A percentile compares a stretch with the other conserved stretches of the same genome.
These are phyloP conservation scores for Choloepus didactylus DNA, from an alignment of 2,797 vertebrate genomes.

Conservation along the genomic window DNA sequence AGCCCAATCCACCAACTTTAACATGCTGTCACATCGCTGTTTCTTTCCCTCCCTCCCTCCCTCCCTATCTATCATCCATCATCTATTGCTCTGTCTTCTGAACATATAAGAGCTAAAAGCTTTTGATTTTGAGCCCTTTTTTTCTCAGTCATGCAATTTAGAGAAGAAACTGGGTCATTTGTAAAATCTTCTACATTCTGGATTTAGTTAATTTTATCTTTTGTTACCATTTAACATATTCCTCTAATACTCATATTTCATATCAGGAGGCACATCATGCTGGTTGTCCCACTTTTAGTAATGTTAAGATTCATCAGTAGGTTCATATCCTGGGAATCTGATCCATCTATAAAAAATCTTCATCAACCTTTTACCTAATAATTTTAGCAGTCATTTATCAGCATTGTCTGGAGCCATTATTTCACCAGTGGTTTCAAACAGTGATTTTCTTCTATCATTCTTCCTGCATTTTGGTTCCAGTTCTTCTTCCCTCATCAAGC, in stretches of 20 bases:
- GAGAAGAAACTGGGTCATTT: constrained; percentile 19
- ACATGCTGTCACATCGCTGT: too few relatives aligned
- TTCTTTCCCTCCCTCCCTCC: too few relatives aligned
- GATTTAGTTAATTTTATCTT: constrained; percentile 28
- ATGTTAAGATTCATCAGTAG: not conserved
- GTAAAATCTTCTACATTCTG: not conserved
- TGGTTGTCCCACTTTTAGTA: constrained; percentile 31
- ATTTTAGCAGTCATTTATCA: constrained; percentile 10
- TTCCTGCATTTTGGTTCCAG: not conserved
- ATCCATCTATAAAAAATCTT: not conserved
- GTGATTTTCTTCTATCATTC: not conserved
- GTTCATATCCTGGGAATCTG: not conserved
- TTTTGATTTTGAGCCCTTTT: not conserved
- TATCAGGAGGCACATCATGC: not conserved
- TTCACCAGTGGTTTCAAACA: not conserved
- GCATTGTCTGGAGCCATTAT: not conserved
- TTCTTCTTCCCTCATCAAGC: not conserved
- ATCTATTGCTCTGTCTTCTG: too few relatives aligned
- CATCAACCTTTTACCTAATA: constrained; percentile 13
- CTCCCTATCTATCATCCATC: too few relatives aligned
- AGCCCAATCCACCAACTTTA: too few relatives aligned
- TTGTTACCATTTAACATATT: not conserved
- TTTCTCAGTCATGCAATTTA: not conserved
- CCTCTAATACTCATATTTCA: not conserved
- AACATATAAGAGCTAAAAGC: too few relatives aligned